Conservation (phyloP, 2,797 vertebrate genomes). For the Acrossocheilus fasciatus region DNA sequence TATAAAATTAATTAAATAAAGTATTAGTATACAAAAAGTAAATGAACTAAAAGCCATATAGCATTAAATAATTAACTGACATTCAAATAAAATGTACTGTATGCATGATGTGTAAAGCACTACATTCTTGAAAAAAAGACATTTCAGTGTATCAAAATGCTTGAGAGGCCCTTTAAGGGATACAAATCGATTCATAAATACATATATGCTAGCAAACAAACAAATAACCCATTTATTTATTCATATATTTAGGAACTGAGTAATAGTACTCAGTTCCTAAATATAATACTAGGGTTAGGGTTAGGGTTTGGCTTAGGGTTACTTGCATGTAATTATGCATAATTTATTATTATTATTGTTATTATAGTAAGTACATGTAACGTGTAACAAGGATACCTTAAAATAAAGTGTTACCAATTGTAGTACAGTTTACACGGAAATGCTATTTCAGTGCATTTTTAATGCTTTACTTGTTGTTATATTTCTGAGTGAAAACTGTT, state of each 20-base stretch:
- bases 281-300: too few species aligned
- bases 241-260: neutral
- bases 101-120: neutral
- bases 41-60: neutral
- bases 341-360: neutral
- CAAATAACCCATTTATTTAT: neutral
- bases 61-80: neutral
- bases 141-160: neutral
- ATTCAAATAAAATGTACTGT: neutral
- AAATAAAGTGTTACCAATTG: neutral
- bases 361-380: neutral
- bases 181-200: neutral
- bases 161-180: neutral
- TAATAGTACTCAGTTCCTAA: neutral
- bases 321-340: neutral
- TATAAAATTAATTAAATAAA: neutral
- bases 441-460: neutral
- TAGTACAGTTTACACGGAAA: neutral
- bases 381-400: neutral
- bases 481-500: neutral
- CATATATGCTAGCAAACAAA: neutral
- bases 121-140: neutral
- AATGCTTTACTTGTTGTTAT: neutral
- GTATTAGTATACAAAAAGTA: neutral
- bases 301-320: neutral